Percentiles rank a stretch among this genome's conserved stretches.
These are phyloP conservation scores for Tethea ocularis DNA, from an alignment of 2,888 invertebrate genomes.

Conservation along the genomic window DNA sequence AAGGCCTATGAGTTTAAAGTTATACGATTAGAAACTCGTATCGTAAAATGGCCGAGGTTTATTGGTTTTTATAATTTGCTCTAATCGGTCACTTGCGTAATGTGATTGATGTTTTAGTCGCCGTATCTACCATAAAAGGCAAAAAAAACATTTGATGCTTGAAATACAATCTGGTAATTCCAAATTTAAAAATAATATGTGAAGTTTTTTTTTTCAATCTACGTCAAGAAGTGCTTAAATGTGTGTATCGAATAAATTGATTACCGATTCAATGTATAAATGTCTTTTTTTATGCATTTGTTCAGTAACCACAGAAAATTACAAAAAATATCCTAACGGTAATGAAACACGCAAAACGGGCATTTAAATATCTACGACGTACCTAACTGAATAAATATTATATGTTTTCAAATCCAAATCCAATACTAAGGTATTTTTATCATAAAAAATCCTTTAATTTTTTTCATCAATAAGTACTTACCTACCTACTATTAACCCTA, in stretches of 20 bases:
- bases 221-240: neutral
- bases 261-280: constrained; percentile 7
- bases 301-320: neutral
- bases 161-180: neutral
- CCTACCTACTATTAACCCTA: too few species aligned
- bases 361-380: neutral
- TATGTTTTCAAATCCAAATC: too few species aligned
- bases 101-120: constrained; percentile 22
- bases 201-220: neutral
- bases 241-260: constrained; percentile 3
- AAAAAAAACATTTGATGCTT: neutral
- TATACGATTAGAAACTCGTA: constrained; percentile 20
- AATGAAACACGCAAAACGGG: neutral
- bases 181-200: neutral
- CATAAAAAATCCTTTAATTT: too few species aligned
- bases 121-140: neutral
- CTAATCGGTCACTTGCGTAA: constrained; percentile 32
- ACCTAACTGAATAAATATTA: too few species aligned
- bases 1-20: constrained; percentile 13
- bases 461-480: too few species aligned
- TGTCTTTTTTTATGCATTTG: neutral
- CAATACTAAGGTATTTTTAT: too few species aligned
- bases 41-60: constrained; percentile 23
- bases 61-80: constrained; percentile 42
- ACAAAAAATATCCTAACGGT: neutral